Base-by-base conservation (phyloP, 1,140 invertebrate species). In the Euborellia annulipes region DNA sequence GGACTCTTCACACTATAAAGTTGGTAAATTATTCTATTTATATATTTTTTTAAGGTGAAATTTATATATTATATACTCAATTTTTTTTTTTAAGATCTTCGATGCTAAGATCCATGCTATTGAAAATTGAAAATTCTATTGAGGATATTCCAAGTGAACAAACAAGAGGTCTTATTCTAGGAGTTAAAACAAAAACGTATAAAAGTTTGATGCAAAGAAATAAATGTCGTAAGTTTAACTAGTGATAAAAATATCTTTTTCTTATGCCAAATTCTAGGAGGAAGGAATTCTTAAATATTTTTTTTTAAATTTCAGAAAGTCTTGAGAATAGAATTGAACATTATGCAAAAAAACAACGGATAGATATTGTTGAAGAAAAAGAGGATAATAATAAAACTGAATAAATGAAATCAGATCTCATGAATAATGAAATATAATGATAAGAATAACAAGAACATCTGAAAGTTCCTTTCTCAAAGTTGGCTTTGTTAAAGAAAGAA, bases 1-100 rank as follows among this genome's bases (percentile, higher is more conserved):
- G 88, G 87, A 72, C 78, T 2, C 56, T 77, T 43, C 62, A 76
- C 56, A 66, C 69, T 45, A 65, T 90, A 2, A 88, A 84, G 81
- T 86, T 67, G 68, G 68, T 49, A 45, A 48, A 16, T 47, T 38
- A 18, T 32, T 50, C 13, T 49, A 22, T 20, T 50, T 39, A 23
- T 48, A 9, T 8, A 22, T 30, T n/a, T n/a, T 19, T 39, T n/a
- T 36, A 48, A 17, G 23, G 6, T 16, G 32, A 37, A 19, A 14
- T 17, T 40, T 20, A n/a, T 9, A 34, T 9, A 9, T 34, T 34
- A n/a, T 9, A 41, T 30, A 11, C 21, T 36, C 16, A 22, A 2
- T 13, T 40, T 49, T 51, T 49, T 17, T 22, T 45, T 56, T 63
- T 22, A 60, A 85, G 81, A 61, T 62, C 76, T 32, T 66, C 72